Conservation (phyloP, 2,113 vertebrate genomes). For the Axis porcinus region DNA sequence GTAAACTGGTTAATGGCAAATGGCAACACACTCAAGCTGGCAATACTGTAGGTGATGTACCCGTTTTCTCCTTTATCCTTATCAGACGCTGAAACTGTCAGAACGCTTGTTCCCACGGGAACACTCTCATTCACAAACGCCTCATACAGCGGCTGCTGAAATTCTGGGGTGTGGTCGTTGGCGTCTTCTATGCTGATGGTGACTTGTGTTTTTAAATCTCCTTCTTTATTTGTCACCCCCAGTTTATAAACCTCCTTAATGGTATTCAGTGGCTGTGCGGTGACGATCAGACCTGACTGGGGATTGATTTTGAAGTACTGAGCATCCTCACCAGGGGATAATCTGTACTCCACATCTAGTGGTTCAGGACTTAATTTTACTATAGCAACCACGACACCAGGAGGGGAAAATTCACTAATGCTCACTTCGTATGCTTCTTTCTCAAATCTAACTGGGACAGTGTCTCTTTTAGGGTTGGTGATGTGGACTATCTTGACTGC, state of each 20-base stretch:
- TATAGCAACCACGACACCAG: conserved; percentile 87
- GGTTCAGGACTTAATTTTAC: conserved; percentile 89
- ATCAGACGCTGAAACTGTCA: conserved; percentile 90
- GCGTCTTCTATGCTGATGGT: conserved; percentile 89
- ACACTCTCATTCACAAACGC: conserved; percentile 93
- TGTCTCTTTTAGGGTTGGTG: conserved; percentile 79
- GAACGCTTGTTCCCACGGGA: conserved; percentile 84
- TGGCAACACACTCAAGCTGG: conserved; percentile 88
- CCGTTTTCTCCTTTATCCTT: conserved; percentile 95
- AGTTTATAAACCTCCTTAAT: conserved; percentile 87
- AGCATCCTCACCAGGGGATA: conserved; percentile 86
- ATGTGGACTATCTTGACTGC: conserved; percentile 84
- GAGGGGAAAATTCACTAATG: conserved; percentile 94
- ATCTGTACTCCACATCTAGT: conserved; percentile 87
- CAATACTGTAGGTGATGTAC: conserved; percentile 97
- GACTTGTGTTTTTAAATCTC: conserved; percentile 86
- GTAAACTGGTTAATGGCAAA: conserved; percentile 97
- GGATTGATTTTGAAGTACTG: conserved; percentile 91
- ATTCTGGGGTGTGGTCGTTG: conserved; percentile 93
- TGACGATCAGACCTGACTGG: conserved; percentile 91
- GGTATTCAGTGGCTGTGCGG: conserved; percentile 85
- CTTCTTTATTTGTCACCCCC: conserved; percentile 84
- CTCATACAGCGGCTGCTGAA: conserved; percentile 88
- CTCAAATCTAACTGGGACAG: conserved; percentile 84
- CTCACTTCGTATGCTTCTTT: conserved; percentile 87